Base-by-base conservation (phyloP, 2,888 invertebrate species). In the Oasisia sp. region DNA sequence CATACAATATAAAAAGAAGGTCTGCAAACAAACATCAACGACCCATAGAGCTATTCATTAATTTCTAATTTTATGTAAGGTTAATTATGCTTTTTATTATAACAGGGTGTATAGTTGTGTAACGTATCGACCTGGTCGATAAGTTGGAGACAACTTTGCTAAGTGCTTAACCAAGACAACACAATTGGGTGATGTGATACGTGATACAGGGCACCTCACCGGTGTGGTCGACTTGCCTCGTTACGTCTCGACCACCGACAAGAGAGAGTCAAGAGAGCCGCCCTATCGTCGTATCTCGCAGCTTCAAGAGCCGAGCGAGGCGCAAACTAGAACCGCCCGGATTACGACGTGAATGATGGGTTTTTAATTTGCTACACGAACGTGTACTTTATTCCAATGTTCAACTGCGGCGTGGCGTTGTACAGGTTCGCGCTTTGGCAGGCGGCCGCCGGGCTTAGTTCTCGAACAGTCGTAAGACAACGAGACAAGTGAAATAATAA, bases 341-440 rank as follows among this genome's bases (percentile, higher is more conserved):
- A 74, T 74, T 74, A 74, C 27, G 74, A 27, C 27, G 27, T 74
- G 74, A 74, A 27, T 74, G 74, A 74, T 74, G 74, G 5, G 74
- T 74, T 74, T 74, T 74, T 74, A 74, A 74, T 74, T 74, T 74
- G 74, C 74, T 74, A 74, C 74, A n/a, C 74, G 27, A n/a, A 74
- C 74, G 74, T 74, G 74, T 74, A 27, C 74, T 74, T 74, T 74
- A 74, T 74, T 74, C 74, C 74, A 74, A 74, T 74, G 74, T 19
- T 19, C 74, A 27, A n/a, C 74, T 74, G 74, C n/a, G 74, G 74
- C 14, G 74, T 27, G 74, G n/a, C 74, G 74, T 14, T 7, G 2
- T 74, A n/a, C 7, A 74, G 74, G 74, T 3, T 14, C n/a, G 14
- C 74, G 74, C 74, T 27, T 19, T 27, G 14, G 27, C 27, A 74